These are phyloP conservation scores for Anthophora plumipes DNA, from an alignment of 2,888 invertebrate genomes.

Conservation along the genomic window DNA sequence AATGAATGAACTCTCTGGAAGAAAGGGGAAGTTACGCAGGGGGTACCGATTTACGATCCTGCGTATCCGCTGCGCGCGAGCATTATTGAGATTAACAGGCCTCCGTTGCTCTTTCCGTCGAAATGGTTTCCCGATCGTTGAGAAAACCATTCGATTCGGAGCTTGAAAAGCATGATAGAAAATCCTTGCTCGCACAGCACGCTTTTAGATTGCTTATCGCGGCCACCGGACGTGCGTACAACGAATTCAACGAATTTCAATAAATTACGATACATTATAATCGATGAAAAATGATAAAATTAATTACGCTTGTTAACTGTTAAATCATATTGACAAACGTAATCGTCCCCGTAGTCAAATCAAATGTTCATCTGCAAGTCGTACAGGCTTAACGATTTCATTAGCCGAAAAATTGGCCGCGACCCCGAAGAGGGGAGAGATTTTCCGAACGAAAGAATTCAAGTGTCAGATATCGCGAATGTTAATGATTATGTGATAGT, in stretches of 20 bases:
- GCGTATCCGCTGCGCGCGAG: conserved; percentile 80
- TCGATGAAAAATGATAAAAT: conserved; percentile 13
- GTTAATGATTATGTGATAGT: conserved; percentile 35
- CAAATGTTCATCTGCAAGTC: background rate
- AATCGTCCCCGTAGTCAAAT: background rate
- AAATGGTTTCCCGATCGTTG: conserved; percentile 77
- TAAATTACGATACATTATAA: conserved; percentile 13
- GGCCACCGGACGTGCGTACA: conserved; percentile 19
- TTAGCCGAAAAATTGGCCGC: background rate
- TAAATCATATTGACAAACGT: background rate
- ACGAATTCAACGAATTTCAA: background rate
- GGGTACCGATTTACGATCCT: conserved; percentile 80
- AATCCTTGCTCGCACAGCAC: background rate
- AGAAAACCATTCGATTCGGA: conserved; percentile 41
- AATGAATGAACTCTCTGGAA: conserved; percentile 62
- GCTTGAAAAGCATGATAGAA: conserved; percentile 39
- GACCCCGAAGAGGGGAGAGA: background rate
- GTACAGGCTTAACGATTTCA: background rate
- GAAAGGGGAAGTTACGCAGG: conserved; percentile 63
- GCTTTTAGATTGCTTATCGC: conserved; percentile 23
- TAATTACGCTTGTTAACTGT: background rate
- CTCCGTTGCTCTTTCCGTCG: conserved; percentile 58
- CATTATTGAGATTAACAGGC: conserved; percentile 84
- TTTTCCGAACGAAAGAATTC: conserved; percentile 4
- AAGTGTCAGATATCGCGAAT: background rate